phyloP scores from a whole-genome alignment of 2,113 vertebrate genomes.

The Poeciliopsis occidentalis region DNA sequence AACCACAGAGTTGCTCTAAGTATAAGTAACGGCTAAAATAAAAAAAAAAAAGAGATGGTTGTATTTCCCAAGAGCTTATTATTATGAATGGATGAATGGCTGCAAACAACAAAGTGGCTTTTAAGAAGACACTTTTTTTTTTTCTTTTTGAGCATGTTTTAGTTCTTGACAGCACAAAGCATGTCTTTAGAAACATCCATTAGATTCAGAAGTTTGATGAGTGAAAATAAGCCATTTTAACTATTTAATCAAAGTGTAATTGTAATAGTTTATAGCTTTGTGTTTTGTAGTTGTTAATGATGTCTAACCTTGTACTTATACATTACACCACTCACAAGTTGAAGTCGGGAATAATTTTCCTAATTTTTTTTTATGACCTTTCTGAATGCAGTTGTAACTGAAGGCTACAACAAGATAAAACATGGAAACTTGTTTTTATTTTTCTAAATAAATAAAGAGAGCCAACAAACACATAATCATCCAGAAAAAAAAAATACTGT shows the following conservation, averaged over 20 bases:
- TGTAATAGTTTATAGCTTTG: not conserved
- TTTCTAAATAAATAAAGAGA: no score
- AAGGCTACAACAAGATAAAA: no score
- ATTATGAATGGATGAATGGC: conserved; percentile 20
- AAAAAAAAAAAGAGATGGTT: conserved; percentile 20
- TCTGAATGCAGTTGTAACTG: not conserved
- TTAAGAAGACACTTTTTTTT: conserved; percentile 13
- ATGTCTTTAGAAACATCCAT: not conserved
- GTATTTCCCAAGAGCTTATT: conserved; percentile 33
- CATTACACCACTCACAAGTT: not conserved
- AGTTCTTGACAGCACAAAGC: not conserved
- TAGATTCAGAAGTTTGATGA: not conserved
- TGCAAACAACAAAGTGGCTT: conserved; percentile 34
- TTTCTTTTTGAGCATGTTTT: not conserved
- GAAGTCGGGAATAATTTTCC: not conserved
- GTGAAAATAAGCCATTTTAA: not conserved
- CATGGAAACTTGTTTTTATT: no score
- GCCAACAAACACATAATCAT: no score
- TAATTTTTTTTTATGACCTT: not conserved
- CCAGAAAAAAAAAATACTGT: no score
- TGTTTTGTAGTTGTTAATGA: not conserved
- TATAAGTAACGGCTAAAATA: conserved; percentile 22
- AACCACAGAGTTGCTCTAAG: conserved; percentile 22
- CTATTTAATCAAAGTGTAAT: not conserved
- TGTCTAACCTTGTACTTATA: no score